These are phyloP conservation scores for Bubo scandiacus DNA, from an alignment of 2,113 vertebrate species.

Conservation along the genomic window DNA sequence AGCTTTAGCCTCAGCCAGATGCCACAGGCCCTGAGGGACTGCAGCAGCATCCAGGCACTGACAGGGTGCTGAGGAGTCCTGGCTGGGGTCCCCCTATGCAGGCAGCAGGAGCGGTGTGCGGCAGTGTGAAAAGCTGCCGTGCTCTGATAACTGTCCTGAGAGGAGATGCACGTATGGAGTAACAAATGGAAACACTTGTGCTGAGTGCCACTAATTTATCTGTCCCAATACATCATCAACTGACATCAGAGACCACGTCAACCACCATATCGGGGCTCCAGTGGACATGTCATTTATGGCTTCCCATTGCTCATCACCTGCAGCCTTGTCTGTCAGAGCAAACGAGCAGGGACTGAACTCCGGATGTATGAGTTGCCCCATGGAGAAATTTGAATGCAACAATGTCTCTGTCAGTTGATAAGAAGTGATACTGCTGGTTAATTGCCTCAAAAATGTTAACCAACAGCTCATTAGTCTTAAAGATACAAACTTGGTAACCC, in stretches of 20 bases:
- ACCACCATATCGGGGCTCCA: fast-evolving
- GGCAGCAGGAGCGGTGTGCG: background rate
- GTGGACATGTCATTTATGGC: background rate
- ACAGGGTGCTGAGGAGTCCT: background rate
- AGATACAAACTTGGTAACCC: background rate
- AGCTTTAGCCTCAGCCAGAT: background rate
- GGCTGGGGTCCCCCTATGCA: background rate
- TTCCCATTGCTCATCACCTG: background rate
- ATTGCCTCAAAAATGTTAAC: constrained; percentile 36
- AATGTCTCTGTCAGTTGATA: background rate
- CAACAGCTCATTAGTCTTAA: constrained; percentile 37
- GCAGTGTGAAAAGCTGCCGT: background rate
- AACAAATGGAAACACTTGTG: background rate
- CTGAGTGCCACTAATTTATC: too few relatives aligned
- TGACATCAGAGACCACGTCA: background rate
- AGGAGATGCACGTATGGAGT: background rate
- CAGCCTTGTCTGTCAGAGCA: background rate
- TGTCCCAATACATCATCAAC: background rate
- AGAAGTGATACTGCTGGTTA: constrained; percentile 1
- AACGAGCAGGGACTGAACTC: background rate
- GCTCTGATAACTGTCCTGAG: background rate
- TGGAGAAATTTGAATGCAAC: background rate
- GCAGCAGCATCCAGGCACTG: background rate
- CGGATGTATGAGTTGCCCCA: background rate
- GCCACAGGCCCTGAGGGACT: background rate